Base-by-base conservation (phyloP, 2,888 invertebrate species). In the Dilophus febrilis region DNA sequence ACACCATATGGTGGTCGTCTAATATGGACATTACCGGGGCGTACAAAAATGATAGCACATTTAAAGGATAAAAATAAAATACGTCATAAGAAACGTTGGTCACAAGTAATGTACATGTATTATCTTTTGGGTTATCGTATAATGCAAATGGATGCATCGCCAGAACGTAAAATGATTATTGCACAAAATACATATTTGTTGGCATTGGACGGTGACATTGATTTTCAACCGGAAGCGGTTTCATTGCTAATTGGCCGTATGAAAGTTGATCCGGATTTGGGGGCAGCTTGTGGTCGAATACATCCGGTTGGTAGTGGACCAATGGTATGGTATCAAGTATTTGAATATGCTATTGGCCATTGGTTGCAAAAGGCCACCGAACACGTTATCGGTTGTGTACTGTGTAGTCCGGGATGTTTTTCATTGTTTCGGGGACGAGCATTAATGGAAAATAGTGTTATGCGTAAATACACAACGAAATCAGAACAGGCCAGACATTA, bases 71-170 rank as follows among this genome's bases (percentile, higher is more conserved):
- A 86, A 54, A 71, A 74, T 16, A 83, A 84, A 57, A 90, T 92
- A 39, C 70, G 91, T 28, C 80, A 86, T 52, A 80, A 84, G 55
- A 92, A 92, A 58, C 71, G 92, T 43, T 92, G 91, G 91, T 88
- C 88, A 37, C 91, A 91, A 71, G 81, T 81, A 10, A 90, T 90
- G 88, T 90, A 90, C 61, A 88, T 90, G 88, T 90, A 88, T 61
- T 90, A 87, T 54, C 67, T 90, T 48, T 67, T 90, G 29, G 88
- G 88, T 0, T 77, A 79, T 55, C 75, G 77, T 43, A 70, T 84
- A 37, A 81, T 81, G 75, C 76, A 78, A 49, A 56, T 73, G 48
- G 57, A 59, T n/a, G 47, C 57, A 8, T 55, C 59, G 18, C 53
- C 58, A 1, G 50, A 51, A 3, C 55, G 63, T 11, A 78, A 76